Evolutionary conservation across 1,140 invertebrate genomes (phyloP), one percentile per base, ranked within the genome.

Genomic region (Drosophila aff.): DNA sequence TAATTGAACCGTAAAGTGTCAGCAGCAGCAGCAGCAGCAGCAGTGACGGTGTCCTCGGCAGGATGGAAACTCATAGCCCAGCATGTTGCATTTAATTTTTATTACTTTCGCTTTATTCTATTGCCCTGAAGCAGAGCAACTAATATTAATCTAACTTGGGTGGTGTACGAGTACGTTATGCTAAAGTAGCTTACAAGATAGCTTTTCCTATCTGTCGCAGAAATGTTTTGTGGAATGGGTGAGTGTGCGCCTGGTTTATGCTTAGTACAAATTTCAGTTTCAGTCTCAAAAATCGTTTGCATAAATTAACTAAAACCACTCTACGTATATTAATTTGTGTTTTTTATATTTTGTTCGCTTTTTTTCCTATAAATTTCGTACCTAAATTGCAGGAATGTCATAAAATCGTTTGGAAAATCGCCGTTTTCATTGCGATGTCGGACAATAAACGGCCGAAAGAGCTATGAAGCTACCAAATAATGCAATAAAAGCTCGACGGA

Each of bases 191-290:
- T 75, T 75, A 75, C 49, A 23, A 57, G 49, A 6, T 16, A 73
- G 40, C 31, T 73, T 73, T 50, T 36, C n/a, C 55, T 43, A 72
- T 38, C 43, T 43, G 38, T 60, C 36, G 69, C 67, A 36, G 50
- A 33, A 46, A 41, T 46, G 26, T 60, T 36, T 49, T 10, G 28
- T 43, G 47, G 67, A 85, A 81, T 85, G 67, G 40, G 8, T 79
- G 62, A 46, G 50, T 82, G 38, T 59, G 47, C 41, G 26, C 52
- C 67, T 52, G 61, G 65, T 78, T 89, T 84, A 89, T 79, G 84
- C 84, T 81, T 86, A 89, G 64, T 83, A 83, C 83, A 84, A 90
- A 90, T 89, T 89, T 89, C 78, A 89, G 85, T 90, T 84, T 89
- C 84, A 89, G 84, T 89, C 84, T 89, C 84, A 89, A 90, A 89